Evolutionary conservation across 1,140 invertebrate species (phyloP).

Genomic region (Trichonephila inaurata): DNA sequence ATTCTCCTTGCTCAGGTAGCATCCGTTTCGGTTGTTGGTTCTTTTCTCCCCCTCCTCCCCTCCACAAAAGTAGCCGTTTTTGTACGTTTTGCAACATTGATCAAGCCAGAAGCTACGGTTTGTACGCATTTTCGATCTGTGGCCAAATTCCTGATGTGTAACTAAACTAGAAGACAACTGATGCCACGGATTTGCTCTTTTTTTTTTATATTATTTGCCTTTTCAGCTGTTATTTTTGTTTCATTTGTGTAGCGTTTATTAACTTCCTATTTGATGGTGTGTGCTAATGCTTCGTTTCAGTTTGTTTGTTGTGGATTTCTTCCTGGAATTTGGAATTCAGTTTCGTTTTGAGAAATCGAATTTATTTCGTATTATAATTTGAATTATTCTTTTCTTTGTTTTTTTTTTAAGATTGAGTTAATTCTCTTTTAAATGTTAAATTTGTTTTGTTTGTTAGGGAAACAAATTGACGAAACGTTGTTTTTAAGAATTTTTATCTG

Average conservation of each 20-base stretch:
- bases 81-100: slow-evolving; percentile 55
- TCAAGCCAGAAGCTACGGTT: slow-evolving; percentile 66
- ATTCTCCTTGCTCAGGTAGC: neutral
- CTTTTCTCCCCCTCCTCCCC: neutral
- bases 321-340: neutral
- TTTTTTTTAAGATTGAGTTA: no score
- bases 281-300: neutral
- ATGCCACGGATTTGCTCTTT: neutral
- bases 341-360: no score
- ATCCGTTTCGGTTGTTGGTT: neutral
- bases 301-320: neutral
- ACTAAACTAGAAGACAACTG: slow-evolving; percentile 17
- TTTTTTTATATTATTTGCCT: slow-evolving; percentile 9
- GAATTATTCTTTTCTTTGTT: neutral
- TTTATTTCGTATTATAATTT: no score
- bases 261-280: slow-evolving; percentile 59
- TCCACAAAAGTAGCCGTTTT: neutral
- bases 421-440: no score
- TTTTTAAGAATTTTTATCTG: no score
- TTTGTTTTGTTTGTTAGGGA: no score
- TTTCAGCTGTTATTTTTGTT: slow-evolving; percentile 23
- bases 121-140: slow-evolving; percentile 57
- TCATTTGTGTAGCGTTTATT: slow-evolving; percentile 15
- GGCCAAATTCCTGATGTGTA: slow-evolving; percentile 50
- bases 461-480: no score